Evolutionary conservation across 2,113 vertebrate genomes (phyloP).

Genomic region (Orthochromis indermauri): DNA sequence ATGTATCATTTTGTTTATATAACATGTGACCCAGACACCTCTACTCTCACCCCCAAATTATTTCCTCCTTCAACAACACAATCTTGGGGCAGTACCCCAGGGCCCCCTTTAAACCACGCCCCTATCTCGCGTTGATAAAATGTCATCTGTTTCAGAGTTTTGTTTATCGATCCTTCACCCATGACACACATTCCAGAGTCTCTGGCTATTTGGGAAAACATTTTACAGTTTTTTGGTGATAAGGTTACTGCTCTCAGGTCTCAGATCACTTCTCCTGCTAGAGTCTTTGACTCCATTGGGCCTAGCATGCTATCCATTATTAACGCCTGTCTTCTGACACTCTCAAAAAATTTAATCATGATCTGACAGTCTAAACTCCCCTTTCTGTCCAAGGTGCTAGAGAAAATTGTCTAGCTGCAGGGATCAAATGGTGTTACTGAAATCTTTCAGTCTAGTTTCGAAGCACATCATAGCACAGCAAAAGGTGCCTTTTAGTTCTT

Average conservation of each 20-base stretch:
- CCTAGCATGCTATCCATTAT: background rate
- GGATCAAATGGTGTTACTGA: background rate
- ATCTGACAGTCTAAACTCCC: background rate
- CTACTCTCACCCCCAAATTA: background rate
- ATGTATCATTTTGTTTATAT: background rate
- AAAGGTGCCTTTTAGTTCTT: background rate
- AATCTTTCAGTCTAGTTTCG: background rate
- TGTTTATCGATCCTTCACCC: background rate
- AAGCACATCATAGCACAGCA: background rate
- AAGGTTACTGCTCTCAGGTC: background rate
- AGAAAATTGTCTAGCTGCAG: background rate
- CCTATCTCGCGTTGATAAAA: fast-evolving
- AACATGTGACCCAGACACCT: fast-evolving
- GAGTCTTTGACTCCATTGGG: background rate
- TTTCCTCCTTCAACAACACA: background rate
- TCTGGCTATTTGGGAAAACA: background rate
- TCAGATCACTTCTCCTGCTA: background rate
- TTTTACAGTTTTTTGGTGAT: background rate
- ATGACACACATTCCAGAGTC: background rate
- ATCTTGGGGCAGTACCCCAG: background rate
- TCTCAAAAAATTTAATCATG: background rate
- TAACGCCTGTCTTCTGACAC: fast-evolving
- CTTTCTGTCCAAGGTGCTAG: background rate
- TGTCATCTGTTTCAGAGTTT: background rate
- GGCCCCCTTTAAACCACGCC: background rate